A percentile compares a stretch with the other conserved stretches of the same genome.
phyloP scores from a whole-genome alignment of 2,888 invertebrate species.

The Melanostoma mellinum region DNA sequence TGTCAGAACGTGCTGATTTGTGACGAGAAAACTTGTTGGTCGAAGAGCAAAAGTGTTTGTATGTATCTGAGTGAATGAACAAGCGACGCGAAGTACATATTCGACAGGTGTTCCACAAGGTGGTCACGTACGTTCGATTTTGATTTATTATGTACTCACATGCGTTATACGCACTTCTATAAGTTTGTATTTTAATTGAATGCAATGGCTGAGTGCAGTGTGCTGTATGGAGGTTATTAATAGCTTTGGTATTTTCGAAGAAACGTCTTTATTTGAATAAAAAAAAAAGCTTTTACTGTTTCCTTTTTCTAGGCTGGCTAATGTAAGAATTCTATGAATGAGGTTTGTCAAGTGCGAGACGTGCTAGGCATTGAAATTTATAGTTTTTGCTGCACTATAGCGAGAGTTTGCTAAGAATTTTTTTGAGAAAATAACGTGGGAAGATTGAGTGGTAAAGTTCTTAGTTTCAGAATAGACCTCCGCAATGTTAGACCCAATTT shows the following conservation, averaged over 20 bases:
- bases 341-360: background rate
- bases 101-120: slow-evolving; percentile 66
- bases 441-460: no score
- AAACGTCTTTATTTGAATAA: slow-evolving; percentile 2
- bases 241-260: slow-evolving; percentile 7
- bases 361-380: background rate
- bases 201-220: background rate
- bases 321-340: slow-evolving; percentile 7
- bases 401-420: background rate
- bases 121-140: slow-evolving; percentile 57
- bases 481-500: no score
- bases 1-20: slow-evolving; percentile 48
- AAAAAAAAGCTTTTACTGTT: background rate
- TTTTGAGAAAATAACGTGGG: background rate
- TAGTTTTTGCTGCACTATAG: background rate
- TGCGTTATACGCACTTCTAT: slow-evolving; percentile 50
- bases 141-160: slow-evolving; percentile 54
- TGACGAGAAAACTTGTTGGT: background rate
- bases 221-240: background rate
- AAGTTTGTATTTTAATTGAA: slow-evolving; percentile 18
- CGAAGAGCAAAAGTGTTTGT: slow-evolving; percentile 21
- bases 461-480: no score
- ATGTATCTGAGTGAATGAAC: background rate
- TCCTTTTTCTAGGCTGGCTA: background rate
- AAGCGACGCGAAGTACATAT: background rate